A percentile compares a stretch with the other conserved stretches of the same genome.
phyloP scores from a whole-genome alignment of 2,888 invertebrate genomes.

The Acanthosoma haemorrhoidale region DNA sequence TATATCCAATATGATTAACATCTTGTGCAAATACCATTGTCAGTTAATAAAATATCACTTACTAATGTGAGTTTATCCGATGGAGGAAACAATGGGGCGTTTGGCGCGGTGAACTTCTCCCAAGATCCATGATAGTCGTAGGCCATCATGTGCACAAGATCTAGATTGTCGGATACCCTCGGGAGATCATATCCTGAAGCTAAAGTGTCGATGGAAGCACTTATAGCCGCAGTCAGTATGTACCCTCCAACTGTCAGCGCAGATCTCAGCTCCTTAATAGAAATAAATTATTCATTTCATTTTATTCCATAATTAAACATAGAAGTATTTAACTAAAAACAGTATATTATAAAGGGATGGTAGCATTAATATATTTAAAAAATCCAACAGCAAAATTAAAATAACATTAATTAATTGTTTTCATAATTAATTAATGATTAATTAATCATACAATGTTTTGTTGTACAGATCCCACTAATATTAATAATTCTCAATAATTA shows the following conservation, averaged over 20 bases:
- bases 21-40: background rate
- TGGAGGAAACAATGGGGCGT: constrained; percentile 63
- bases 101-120: constrained; percentile 69
- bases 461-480: no score
- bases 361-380: no score
- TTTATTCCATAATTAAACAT: no score
- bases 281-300: background rate
- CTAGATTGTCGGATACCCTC: constrained; percentile 56
- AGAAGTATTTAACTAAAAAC: no score
- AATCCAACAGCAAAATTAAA: no score
- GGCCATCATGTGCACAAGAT: constrained; percentile 47
- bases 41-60: constrained; percentile 44
- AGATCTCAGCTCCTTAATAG: constrained; percentile 59
- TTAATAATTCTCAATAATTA: no score
- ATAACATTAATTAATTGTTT: no score
- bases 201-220: constrained; percentile 69
- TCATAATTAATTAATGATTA: no score
- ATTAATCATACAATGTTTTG: no score
- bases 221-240: constrained; percentile 74
- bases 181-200: constrained; percentile 71
- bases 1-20: background rate
- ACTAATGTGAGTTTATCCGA: constrained; percentile 64
- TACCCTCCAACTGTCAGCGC: constrained; percentile 64
- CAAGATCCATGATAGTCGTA: constrained; percentile 86
- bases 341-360: no score